Percentiles rank a stretch among this genome's conserved stretches.
Evolutionary conservation across 2,797 vertebrate species (phyloP).

Genomic region (Mycteria americana): DNA sequence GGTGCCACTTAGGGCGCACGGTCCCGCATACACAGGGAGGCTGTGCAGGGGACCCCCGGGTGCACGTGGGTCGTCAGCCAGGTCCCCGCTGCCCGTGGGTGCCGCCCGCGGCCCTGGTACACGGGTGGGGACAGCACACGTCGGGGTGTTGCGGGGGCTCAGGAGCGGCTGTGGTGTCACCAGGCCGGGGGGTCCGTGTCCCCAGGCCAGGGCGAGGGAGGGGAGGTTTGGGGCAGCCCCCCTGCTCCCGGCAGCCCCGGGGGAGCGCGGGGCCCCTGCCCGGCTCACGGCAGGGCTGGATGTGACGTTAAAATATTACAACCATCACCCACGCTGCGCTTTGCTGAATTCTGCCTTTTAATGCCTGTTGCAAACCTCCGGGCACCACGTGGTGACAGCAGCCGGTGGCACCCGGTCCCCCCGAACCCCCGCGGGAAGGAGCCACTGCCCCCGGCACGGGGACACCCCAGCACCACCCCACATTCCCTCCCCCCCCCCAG

Average conservation of each 20-base stretch:
- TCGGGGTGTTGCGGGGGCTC: fast-evolving
- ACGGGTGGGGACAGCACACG: fast-evolving
- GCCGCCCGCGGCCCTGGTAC: background rate
- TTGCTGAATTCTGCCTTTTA: background rate
- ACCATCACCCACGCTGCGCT: fast-evolving
- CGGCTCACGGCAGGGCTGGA: background rate
- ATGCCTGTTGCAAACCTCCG: background rate
- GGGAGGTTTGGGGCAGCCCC: background rate
- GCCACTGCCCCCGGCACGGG: fast-evolving
- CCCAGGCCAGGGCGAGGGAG: too few relatives aligned
- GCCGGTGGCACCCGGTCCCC: background rate
- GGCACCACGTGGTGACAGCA: background rate
- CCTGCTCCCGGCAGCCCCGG: fast-evolving
- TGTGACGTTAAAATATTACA: background rate
- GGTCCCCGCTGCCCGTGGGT: background rate
- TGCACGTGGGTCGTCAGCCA: background rate
- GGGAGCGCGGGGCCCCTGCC: too few relatives aligned
- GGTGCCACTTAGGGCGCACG: background rate
- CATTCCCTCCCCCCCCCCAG: background rate
- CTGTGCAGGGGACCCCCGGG: background rate
- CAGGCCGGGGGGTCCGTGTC: too few relatives aligned
- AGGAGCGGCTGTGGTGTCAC: fast-evolving
- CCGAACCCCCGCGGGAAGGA: background rate
- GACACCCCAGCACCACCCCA: background rate
- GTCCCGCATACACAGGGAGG: background rate